Evolutionary conservation across 2,888 invertebrate genomes (phyloP).

Genomic region (Lathronympha strigana): DNA sequence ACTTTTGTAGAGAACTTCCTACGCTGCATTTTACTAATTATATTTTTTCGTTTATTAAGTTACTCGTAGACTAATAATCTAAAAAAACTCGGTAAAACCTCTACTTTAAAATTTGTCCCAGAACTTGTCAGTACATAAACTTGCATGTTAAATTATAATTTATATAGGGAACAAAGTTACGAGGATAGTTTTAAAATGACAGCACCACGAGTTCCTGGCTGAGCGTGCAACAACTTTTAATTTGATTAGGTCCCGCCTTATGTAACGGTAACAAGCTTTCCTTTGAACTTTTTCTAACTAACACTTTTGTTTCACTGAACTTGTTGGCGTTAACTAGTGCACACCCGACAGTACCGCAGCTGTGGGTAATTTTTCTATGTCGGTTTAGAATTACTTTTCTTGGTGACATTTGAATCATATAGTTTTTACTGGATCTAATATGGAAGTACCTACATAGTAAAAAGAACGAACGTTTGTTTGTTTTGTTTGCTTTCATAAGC

Average conservation of each 20-base stretch:
- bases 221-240: slow-evolving; percentile 58
- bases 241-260: slow-evolving; percentile 64
- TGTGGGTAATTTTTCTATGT: slow-evolving; percentile 43
- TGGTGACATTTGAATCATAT: slow-evolving; percentile 18
- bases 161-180: slow-evolving; percentile 17
- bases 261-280: slow-evolving; percentile 57
- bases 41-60: too few species aligned
- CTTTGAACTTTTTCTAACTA: slow-evolving; percentile 53
- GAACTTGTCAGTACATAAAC: slow-evolving; percentile 15
- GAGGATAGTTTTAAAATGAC: slow-evolving; percentile 36
- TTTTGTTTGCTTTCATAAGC: too few species aligned
- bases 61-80: neutral
- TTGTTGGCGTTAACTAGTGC: slow-evolving; percentile 50
- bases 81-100: neutral
- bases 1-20: too few species aligned
- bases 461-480: too few species aligned
- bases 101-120: neutral
- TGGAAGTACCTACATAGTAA: too few species aligned
- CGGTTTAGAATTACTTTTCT: slow-evolving; percentile 42
- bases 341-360: slow-evolving; percentile 48
- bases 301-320: slow-evolving; percentile 45
- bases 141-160: slow-evolving; percentile 33
- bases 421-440: neutral
- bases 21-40: too few species aligned
- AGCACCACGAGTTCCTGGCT: slow-evolving; percentile 26